Base-by-base conservation (phyloP, 2,113 vertebrate genomes). In the Galeopterus variegatus region DNA sequence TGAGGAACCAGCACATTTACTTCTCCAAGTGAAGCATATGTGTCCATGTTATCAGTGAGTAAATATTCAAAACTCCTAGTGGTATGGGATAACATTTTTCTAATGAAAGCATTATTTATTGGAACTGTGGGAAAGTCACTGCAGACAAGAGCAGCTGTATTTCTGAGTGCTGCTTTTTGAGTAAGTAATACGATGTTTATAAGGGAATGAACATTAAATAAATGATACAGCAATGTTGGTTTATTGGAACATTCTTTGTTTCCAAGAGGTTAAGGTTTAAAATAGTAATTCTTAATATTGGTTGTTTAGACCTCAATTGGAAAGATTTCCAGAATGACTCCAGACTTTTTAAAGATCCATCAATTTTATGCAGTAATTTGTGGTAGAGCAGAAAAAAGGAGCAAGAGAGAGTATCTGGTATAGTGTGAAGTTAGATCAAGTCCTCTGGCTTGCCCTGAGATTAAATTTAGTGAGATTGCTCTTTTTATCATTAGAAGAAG, bases 61-160 rank as follows among this genome's bases (percentile, higher is more conserved):
- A 86, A 90, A 96, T 96, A 92, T 69, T 94, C 85, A 12, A 95
- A 77, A 90, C 48, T 93, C 36, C 11, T n/a, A 9, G 3, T 36
- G 2, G 2, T 31, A 8, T 14, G 10, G 45, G 31, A 5, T 90
- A n/a, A 75, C 41, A 1, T 65, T 91, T 95, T 72, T n/a, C 52
- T 70, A 84, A 96, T 88, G 54, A 95, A 95, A 97, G 33, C 15
- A 64, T 62, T 36, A 97, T 82, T 95, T 94, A 88, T 56, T 73
- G 19, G 50, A 94, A 67, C 70, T 72, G 36, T 88, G 64, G 62
- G 33, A 33, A 88, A 75, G 62, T 80, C 58, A 81, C 11, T 76
- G n/a, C 6, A 67, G 62, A 91, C 48, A 79, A 89, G 70, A 24
- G 23, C 10, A 62, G 41, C 58, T 87, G 11, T 56, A 54, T 72